Conservation (phyloP, 2,113 vertebrate species). For the Arenaria interpres region DNA sequence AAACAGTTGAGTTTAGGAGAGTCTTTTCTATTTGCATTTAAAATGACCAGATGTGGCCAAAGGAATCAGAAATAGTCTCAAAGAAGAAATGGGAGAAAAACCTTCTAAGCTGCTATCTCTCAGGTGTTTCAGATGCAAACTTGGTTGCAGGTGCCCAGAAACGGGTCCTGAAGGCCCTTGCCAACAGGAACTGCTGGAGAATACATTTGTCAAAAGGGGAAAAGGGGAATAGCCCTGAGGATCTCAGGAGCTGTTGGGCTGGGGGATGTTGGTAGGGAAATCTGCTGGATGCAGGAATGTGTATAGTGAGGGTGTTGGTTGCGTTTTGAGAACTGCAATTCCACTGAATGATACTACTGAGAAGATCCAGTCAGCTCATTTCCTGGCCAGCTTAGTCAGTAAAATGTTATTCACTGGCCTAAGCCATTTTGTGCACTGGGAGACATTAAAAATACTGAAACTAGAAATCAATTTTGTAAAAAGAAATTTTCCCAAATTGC, state of each 20-base stretch:
- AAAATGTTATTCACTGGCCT: not conserved
- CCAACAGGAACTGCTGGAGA: not conserved
- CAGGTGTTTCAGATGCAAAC: not conserved
- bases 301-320: not conserved
- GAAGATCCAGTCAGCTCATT: not conserved
- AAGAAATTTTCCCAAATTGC: not conserved
- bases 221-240: not conserved
- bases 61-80: not conserved
- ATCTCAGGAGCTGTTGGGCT: not conserved
- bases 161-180: not conserved
- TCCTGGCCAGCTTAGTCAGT: not conserved
- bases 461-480: not conserved
- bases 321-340: not conserved
- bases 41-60: not conserved
- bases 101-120: not conserved
- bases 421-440: not conserved
- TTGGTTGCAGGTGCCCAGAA: not conserved
- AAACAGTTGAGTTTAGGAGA: not conserved
- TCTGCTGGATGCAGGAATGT: not conserved
- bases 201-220: not conserved
- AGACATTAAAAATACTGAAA: not conserved
- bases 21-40: not conserved
- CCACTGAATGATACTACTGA: not conserved
- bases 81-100: not conserved
- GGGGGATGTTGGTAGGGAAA: not conserved